These are phyloP conservation scores for Pelvicachromis taeniatus DNA, from an alignment of 2,113 vertebrate genomes.

Conservation along the genomic window DNA sequence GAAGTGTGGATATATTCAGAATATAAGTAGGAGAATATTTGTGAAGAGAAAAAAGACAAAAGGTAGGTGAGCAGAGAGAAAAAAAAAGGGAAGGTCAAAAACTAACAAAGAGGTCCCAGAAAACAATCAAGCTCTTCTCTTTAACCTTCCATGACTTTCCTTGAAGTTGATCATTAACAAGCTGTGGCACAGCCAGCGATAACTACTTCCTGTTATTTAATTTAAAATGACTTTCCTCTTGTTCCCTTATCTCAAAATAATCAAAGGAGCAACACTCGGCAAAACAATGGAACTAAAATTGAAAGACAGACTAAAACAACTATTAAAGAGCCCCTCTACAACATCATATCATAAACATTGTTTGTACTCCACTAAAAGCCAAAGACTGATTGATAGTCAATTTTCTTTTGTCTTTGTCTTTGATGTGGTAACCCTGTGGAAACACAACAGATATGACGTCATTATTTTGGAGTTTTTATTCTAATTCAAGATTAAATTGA, in stretches of 20 bases:
- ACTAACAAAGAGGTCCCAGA: not conserved
- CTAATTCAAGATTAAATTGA: not conserved
- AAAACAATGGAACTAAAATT: conserved; percentile 21
- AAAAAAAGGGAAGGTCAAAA: conserved; percentile 21
- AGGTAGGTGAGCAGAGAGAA: not conserved
- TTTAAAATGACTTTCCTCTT: conserved; percentile 70
- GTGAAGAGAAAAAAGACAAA: conserved; percentile 8
- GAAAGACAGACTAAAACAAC: not conserved
- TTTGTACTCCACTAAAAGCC: not conserved
- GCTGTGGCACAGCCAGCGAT: conserved; percentile 67
- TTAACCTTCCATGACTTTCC: conserved; percentile 49
- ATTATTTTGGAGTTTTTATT: not conserved
- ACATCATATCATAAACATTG: not conserved
- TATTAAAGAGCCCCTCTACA: not conserved
- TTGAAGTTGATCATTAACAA: conserved; percentile 74
- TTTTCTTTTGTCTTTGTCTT: not conserved
- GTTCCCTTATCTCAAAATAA: conserved; percentile 46
- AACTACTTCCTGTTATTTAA: conserved; percentile 75
- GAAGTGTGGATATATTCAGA: not conserved
- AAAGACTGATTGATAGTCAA: not conserved
- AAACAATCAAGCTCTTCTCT: conserved; percentile 46
- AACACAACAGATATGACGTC: not conserved
- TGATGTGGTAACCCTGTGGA: not conserved
- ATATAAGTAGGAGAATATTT: not conserved
- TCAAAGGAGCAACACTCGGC: conserved; percentile 15